phyloP scores from a whole-genome alignment of 2,888 invertebrate species.

The Caradrina kadenii region DNA sequence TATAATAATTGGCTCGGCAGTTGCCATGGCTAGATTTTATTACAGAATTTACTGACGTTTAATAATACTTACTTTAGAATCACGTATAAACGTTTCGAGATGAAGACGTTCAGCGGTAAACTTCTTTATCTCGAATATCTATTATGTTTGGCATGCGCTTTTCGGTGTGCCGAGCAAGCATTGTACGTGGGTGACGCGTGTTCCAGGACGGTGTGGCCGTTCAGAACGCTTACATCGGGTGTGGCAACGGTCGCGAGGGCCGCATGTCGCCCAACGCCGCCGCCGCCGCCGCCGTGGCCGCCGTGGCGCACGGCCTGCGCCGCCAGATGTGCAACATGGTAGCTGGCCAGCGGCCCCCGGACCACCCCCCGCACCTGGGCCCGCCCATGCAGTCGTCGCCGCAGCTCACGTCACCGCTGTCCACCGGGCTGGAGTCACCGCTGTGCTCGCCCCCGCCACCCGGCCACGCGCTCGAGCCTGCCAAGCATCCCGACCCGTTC shows the following conservation, averaged over 20 bases:
- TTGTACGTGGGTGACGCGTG: slow-evolving; percentile 69
- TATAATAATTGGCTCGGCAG: slow-evolving; percentile 63
- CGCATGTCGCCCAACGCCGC: slow-evolving; percentile 92
- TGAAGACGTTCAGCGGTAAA: slow-evolving; percentile 10
- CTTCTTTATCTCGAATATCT: slow-evolving; percentile 2
- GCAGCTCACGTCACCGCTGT: slow-evolving; percentile 89
- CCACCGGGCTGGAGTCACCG: slow-evolving; percentile 91
- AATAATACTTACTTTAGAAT: slow-evolving; percentile 20
- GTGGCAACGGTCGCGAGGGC: slow-evolving; percentile 90
- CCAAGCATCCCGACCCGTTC: slow-evolving; percentile 88
- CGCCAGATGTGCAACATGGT: slow-evolving; percentile 97
- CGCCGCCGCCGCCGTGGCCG: slow-evolving; percentile 95
- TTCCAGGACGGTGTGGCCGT: slow-evolving; percentile 92
- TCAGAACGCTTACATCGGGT: slow-evolving; percentile 89
- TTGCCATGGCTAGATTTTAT: slow-evolving; percentile 49
- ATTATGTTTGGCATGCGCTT: slow-evolving; percentile 34
- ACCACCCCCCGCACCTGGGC: slow-evolving; percentile 88
- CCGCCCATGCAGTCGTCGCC: slow-evolving; percentile 84
- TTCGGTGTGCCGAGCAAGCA: slow-evolving; percentile 37
- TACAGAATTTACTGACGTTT: slow-evolving; percentile 18
- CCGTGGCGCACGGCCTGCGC: slow-evolving; percentile 95
- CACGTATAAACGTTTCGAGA: slow-evolving; percentile 7
- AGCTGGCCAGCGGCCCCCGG: slow-evolving; percentile 83
- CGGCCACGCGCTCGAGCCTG: slow-evolving; percentile 92
- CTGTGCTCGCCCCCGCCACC: slow-evolving; percentile 91